Conservation (phyloP, 2,113 vertebrate genomes). For the Notechis scutatus region DNA sequence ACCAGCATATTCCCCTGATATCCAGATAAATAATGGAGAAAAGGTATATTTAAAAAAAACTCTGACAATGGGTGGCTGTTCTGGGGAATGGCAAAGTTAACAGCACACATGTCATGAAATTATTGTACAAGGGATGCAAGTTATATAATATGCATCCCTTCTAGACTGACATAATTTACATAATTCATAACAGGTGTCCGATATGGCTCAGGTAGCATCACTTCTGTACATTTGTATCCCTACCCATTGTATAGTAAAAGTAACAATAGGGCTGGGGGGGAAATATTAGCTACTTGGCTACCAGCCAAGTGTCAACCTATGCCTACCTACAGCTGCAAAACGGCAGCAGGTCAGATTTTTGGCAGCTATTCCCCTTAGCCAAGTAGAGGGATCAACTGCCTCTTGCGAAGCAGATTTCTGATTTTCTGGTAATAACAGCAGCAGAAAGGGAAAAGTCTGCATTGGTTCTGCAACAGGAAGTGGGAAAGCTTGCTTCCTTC, state of each 20-base stretch:
- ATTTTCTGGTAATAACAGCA: neutral
- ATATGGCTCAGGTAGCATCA: neutral
- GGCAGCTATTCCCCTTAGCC: neutral
- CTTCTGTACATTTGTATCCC: neutral
- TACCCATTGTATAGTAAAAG: neutral
- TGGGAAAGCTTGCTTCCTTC: neutral
- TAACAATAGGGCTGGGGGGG: neutral
- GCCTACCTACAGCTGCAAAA: neutral
- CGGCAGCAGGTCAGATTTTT: neutral
- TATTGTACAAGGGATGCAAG: neutral
- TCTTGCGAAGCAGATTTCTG: neutral
- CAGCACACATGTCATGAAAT: neutral
- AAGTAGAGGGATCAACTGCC: neutral
- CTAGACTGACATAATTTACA: neutral
- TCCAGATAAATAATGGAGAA: neutral
- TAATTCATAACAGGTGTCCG: neutral
- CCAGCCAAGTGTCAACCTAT: neutral
- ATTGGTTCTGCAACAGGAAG: neutral
- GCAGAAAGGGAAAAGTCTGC: neutral
- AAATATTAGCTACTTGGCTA: neutral
- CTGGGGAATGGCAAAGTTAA: neutral
- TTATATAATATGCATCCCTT: neutral
- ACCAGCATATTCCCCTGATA: neutral
- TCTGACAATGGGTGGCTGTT: neutral
- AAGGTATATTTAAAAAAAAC: neutral